Base-by-base conservation (phyloP, 2,113 vertebrate species). In the Glareola pratincola region DNA sequence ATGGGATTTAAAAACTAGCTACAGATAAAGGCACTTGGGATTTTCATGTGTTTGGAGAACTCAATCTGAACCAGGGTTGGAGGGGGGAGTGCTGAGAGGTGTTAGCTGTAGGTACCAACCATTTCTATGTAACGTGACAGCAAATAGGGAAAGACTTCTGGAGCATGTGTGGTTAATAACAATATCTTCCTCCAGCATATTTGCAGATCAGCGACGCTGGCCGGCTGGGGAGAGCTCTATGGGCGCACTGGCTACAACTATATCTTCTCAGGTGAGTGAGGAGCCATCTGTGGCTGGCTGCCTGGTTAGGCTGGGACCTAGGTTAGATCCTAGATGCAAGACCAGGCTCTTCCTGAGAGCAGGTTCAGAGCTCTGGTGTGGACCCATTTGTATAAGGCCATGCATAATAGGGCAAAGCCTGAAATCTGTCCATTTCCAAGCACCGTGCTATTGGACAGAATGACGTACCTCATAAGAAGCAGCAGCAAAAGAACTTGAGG, bases 181-280 rank as follows among this genome's bases (percentile, higher is more conserved):
- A 53, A 37, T 32, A 43, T 94, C 19, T 96, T 97, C 83, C 47
- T 97, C 22, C 96, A 99, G 99, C 99, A 99, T 94, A 99, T 99
- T 67, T 99, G 99, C 97, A 99, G 99, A 66, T 99, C 99, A 1
- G 99, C 99, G 71, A 99, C 99, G 0, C 97, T 99, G 96, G 99
- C 99, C 3, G 99, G 99, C 81, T 99, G 99, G 99, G 99, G 99
- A 45, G 99, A 99, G 96, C 97, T 99, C 60, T 99, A 99, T 20
- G 99, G 99, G 89, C 99, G 99, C 67, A 99, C 99, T 14, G 99
- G 99, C 69, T 99, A 99, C 98, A 99, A 99, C 97, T 99, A 99
- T 59, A 99, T 99, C 96, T 99, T 99, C 98, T 99, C 99, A 98
- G 99, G 99, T 99, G 97, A 96, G 73, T 90, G 72, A 63, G 74